Percentiles rank a stretch among this genome's conserved stretches.
Evolutionary conservation across 2,888 invertebrate species (phyloP).

Genomic region (Furcula furcula): DNA sequence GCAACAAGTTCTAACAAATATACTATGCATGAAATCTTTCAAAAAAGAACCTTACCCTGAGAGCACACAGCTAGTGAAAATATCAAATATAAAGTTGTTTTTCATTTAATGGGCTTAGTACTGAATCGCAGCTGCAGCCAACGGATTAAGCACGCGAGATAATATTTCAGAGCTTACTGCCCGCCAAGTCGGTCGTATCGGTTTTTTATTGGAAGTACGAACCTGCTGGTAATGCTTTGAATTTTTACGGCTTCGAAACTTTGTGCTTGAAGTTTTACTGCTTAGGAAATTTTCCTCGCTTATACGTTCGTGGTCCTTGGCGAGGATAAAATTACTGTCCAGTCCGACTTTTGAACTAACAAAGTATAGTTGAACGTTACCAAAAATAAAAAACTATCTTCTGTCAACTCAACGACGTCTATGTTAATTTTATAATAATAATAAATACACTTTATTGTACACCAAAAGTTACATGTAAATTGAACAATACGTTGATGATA

Average conservation of each 20-base stretch:
- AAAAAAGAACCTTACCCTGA: constrained; percentile 3
- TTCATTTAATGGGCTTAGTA: constrained; percentile 25
- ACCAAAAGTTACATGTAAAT: too few species aligned
- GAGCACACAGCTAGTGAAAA: neutral
- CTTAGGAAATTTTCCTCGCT: too few species aligned
- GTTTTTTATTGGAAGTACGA: constrained; percentile 4
- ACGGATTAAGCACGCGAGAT: constrained; percentile 25
- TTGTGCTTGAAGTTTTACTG: neutral
- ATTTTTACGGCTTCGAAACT: constrained; percentile 14
- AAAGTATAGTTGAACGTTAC: too few species aligned
- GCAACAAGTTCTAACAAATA: constrained; percentile 22
- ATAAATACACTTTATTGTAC: too few species aligned
- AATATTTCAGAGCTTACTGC: constrained; percentile 24
- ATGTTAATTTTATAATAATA: too few species aligned
- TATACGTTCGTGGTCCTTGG: too few species aligned
- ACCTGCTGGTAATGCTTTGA: constrained; percentile 5
- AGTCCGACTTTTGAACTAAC: too few species aligned
- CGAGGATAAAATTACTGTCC: too few species aligned
- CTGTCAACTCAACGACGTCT: too few species aligned
- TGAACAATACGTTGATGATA: too few species aligned
- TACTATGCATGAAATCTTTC: neutral
- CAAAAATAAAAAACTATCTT: too few species aligned
- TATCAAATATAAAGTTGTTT: constrained; percentile 16
- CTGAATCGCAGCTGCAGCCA: constrained; percentile 26
- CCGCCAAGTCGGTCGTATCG: constrained; percentile 11